Evolutionary conservation across 2,888 invertebrate species (phyloP), one percentile per base, ranked within the genome.

Genomic region (Nematopogon swammerdamellus): DNA sequence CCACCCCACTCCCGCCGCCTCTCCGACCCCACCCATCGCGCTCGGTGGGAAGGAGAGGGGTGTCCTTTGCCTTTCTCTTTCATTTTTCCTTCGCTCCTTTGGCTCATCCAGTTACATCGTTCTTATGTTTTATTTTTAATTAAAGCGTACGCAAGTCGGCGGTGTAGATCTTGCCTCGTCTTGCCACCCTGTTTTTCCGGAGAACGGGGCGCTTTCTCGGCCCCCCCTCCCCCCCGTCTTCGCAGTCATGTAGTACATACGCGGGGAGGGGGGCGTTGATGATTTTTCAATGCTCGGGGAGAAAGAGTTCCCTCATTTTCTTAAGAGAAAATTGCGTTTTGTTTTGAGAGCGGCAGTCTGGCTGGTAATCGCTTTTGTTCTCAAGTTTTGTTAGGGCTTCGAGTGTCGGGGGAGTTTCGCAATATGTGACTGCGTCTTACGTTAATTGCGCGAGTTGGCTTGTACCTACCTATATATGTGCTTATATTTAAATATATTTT

Each of bases 101-200:
- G 70, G 76, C 79, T 79, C 79, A 79, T 79, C 79, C 79, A 79
- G 79, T 79, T 79, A 79, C 79, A 79, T 77, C 76, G 77, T 79
- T 79, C 79, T 79, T 79, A 79, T 79, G 79, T 79, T 79, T 79
- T 79, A 79, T 79, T 79, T 79, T 79, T 79, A 79, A 79, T 79
- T 79, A 79, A 79, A 79, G 77, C 79, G 77, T 79, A 79, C 79
- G 79, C 79, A 79, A 79, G 77, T 77, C 73, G 77, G 65, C 72
- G 70, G 75, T 72, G 75, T 75, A 75, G 75, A 74, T 76, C 77
- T 76, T 72, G 62, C 62, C 63, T 68, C 65, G 68, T 67, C 20
- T 18, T 19, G n/a, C 18, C 18, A 25, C 47, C 45, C 44, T 30
- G 44, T 29, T 50, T 43, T 44, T 19, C 67, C 55, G 54, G 50